Evolutionary conservation across 2,888 invertebrate genomes (phyloP).

Genomic region (Agrotis clavis): DNA sequence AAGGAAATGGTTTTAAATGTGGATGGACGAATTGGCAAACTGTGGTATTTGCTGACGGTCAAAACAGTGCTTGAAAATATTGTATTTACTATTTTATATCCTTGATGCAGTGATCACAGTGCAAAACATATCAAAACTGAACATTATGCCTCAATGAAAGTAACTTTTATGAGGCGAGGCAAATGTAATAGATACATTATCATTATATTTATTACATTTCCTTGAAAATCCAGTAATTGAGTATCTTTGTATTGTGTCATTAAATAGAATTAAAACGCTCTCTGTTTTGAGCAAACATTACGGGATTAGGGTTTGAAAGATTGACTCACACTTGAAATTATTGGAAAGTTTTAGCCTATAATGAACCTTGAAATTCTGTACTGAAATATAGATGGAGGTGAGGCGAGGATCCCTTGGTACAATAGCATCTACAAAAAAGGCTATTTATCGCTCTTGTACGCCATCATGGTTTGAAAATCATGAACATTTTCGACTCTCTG

Average conservation of each 20-base stretch:
- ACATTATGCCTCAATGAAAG: slow-evolving; percentile 8
- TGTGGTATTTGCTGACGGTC: slow-evolving; percentile 29
- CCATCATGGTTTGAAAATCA: neutral
- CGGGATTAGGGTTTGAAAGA: slow-evolving; percentile 44
- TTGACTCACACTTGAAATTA: neutral
- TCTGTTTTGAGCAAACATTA: slow-evolving; percentile 44
- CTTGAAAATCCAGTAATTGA: slow-evolving; percentile 23
- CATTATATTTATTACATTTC: slow-evolving; percentile 17
- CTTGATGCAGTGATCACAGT: slow-evolving; percentile 41
- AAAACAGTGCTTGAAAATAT: slow-evolving; percentile 48
- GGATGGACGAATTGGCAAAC: slow-evolving; percentile 14
- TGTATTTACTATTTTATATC: slow-evolving; percentile 42
- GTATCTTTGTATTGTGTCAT: slow-evolving; percentile 54
- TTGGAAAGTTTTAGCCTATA: neutral
- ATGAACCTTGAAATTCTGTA: neutral
- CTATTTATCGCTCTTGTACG: no score
- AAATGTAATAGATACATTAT: neutral
- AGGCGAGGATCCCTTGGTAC: no score
- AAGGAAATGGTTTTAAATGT: slow-evolving; percentile 24
- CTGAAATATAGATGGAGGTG: neutral
- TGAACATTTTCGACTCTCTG: neutral
- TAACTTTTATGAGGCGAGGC: slow-evolving; percentile 9
- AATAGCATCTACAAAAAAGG: no score
- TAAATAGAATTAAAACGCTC: slow-evolving; percentile 40
- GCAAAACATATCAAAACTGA: slow-evolving; percentile 23